Conservation (phyloP, 2,113 vertebrate species). For the Caretta caretta region DNA sequence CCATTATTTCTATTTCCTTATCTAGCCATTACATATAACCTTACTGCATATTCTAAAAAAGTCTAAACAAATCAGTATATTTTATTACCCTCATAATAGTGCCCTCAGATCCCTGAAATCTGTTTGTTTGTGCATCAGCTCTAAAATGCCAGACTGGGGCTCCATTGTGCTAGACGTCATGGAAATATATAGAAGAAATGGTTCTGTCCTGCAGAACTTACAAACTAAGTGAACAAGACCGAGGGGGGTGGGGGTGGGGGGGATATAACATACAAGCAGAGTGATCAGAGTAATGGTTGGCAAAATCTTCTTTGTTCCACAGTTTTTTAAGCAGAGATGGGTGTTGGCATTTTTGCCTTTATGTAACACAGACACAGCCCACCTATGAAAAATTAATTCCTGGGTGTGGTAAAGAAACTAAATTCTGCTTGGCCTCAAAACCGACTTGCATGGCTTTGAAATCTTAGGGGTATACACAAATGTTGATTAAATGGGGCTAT, state of each 20-base stretch:
- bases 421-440: rapidly evolving
- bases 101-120: not conserved
- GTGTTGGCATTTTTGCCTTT: no score
- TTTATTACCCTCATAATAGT: not conserved
- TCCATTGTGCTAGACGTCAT: no score
- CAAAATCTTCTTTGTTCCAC: rapidly evolving
- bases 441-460: not conserved
- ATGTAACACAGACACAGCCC: no score
- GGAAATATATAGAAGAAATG: no score
- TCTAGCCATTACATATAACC: not conserved
- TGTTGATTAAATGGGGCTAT: not conserved
- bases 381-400: not conserved
- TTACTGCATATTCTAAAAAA: not conserved
- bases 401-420: not conserved
- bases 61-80: not conserved
- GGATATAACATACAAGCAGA: no score
- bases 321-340: no score
- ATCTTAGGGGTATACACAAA: not conserved
- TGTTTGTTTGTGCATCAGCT: not conserved
- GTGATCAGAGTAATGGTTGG: not conserved
- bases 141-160: no score
- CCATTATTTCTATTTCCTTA: not conserved
- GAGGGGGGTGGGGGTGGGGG: not conserved
- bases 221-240: not conserved
- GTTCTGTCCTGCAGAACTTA: rapidly evolving